Percentiles rank a stretch among this genome's conserved stretches.
Conservation (phyloP, 1,140 invertebrate species). For the Aphelenchoides avenae region DNA sequence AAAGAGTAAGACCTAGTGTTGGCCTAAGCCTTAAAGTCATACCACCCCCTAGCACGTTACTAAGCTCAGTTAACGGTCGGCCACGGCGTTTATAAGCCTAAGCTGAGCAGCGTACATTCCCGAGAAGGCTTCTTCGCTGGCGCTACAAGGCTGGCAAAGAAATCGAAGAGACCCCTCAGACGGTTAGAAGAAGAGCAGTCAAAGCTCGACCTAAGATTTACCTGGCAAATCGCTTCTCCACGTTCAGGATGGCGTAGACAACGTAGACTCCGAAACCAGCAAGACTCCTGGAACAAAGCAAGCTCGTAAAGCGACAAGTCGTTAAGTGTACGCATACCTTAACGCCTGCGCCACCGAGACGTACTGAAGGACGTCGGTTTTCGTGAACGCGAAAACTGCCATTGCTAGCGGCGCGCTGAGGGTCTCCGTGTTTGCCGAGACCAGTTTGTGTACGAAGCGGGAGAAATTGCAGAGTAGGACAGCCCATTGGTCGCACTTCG, state of each 20-base stretch:
- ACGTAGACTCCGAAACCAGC: conserved; percentile 14
- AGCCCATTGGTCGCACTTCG: conserved; percentile 20
- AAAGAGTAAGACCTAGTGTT: no score
- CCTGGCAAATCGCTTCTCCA: no score
- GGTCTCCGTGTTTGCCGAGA: conserved; percentile 32
- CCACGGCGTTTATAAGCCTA: no score
- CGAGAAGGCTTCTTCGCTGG: no score
- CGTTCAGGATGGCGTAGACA: conserved; percentile 14
- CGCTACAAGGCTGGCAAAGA: no score
- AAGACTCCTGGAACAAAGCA: conserved; percentile 8
- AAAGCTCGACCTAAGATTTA: no score
- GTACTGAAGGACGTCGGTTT: conserved; percentile 1
- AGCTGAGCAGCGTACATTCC: no score
- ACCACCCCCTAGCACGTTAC: no score
- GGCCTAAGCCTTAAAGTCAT: no score
- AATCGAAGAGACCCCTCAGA: no score
- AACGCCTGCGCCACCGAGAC: conserved; percentile 11
- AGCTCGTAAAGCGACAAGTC: conserved; percentile 14
- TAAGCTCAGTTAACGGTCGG: no score
- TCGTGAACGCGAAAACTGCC: conserved; percentile 1
- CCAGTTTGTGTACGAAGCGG: conserved; percentile 25
- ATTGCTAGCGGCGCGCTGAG: conserved; percentile 3
- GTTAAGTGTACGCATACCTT: conserved; percentile 6
- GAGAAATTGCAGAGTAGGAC: conserved; percentile 20
- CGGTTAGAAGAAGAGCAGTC: no score